phyloP scores from a whole-genome alignment of 2,797 vertebrate species.

The Sphenodon punctatus region DNA sequence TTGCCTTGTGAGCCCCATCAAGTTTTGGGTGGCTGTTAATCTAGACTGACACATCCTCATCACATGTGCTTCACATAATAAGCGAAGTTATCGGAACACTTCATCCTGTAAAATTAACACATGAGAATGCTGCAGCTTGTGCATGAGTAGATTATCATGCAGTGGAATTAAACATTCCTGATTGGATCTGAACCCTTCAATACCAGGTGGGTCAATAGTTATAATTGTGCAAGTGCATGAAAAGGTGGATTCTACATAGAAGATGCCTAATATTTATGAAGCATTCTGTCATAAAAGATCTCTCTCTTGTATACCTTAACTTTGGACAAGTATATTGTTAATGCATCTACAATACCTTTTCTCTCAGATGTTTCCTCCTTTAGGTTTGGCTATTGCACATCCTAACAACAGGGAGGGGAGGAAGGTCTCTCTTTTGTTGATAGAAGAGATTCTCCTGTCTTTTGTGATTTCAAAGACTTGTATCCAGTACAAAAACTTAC shows the following conservation, averaged over 20 bases:
- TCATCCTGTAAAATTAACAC: neutral
- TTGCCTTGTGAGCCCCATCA: neutral
- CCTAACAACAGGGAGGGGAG: neutral
- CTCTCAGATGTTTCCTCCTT: neutral
- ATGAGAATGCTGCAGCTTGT: slow-evolving; percentile 32
- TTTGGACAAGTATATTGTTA: neutral
- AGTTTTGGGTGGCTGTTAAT: slow-evolving; percentile 1
- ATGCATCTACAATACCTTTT: neutral
- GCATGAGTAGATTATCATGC: neutral
- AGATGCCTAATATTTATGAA: neutral
- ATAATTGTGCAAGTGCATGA: slow-evolving; percentile 28
- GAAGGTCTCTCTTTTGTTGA: neutral
- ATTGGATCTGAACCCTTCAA: too few species aligned
- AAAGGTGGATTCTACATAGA: neutral
- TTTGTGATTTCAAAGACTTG: neutral
- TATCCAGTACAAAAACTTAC: neutral
- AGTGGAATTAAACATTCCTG: too few species aligned
- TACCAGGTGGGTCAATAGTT: neutral
- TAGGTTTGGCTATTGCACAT: neutral
- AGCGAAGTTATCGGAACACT: slow-evolving; percentile 30
- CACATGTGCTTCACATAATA: neutral
- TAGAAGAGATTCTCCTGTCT: neutral
- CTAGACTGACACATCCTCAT: neutral
- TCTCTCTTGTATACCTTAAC: neutral
- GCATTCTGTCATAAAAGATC: neutral